Evolutionary conservation across 2,797 vertebrate species (phyloP).

Genomic region (Argya squamiceps): DNA sequence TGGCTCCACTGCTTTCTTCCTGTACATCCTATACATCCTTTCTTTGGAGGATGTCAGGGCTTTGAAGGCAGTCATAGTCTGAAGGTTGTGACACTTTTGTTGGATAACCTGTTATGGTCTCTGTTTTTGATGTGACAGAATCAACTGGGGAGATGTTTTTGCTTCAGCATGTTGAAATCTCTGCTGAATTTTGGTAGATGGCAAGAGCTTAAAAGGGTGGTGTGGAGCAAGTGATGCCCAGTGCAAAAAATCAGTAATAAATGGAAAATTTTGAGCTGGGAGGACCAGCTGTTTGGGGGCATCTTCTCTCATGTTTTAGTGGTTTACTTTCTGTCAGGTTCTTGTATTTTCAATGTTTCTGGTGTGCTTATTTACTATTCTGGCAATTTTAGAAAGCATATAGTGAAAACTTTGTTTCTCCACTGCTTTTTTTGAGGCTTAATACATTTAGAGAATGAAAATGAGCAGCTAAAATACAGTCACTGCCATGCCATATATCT

Average conservation of each 20-base stretch:
- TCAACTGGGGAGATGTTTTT: neutral
- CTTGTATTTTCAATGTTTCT: neutral
- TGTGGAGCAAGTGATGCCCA: neutral
- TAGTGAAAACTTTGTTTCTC: neutral
- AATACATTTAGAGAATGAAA: neutral
- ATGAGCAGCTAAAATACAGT: neutral
- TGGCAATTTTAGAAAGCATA: neutral
- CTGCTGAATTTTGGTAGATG: neutral
- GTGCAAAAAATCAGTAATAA: neutral
- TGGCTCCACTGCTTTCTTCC: neutral
- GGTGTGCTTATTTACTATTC: neutral
- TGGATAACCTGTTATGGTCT: neutral
- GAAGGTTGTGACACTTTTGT: neutral
- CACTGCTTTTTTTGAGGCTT: neutral
- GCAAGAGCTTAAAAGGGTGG: neutral
- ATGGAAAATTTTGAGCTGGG: neutral
- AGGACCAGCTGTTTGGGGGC: neutral
- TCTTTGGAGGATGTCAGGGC: neutral
- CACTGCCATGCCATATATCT: neutral
- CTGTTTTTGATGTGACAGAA: neutral
- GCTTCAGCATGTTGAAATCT: neutral
- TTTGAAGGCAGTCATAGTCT: neutral
- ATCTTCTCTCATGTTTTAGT: neutral
- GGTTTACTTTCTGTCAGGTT: neutral
- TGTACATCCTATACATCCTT: neutral